A percentile compares a stretch with the other conserved stretches of the same genome.
These are phyloP conservation scores for Muscidifurax raptorellus DNA, from an alignment of 1,140 invertebrate genomes.

Conservation along the genomic window DNA sequence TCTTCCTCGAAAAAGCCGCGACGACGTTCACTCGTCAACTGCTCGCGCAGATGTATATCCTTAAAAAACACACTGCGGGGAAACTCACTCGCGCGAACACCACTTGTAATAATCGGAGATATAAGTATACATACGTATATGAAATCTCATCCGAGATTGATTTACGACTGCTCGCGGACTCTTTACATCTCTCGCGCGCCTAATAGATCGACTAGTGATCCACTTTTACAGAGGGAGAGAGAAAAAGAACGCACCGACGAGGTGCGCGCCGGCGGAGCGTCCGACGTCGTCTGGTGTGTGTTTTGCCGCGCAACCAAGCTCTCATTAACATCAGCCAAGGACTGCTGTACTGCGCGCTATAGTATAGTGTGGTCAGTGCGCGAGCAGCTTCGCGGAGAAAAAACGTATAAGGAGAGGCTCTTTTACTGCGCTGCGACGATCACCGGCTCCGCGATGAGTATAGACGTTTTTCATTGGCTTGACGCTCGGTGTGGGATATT, in stretches of 20 bases:
- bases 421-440: not conserved
- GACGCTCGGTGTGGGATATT: not conserved
- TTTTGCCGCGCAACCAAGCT: not conserved
- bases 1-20: not conserved
- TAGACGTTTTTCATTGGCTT: not conserved
- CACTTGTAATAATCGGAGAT: slow-evolving; percentile 4
- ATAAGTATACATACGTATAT: too few relatives aligned
- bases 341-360: slow-evolving; percentile 4
- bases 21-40: not conserved
- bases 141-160: not conserved
- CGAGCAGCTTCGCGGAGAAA: not conserved
- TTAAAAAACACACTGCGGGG: too few relatives aligned
- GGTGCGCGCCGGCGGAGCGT: too few relatives aligned
- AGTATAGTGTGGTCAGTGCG: not conserved
- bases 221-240: not conserved
- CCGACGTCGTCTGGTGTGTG: not conserved
- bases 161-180: not conserved
- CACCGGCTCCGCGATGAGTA: not conserved
- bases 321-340: slow-evolving; percentile 51
- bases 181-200: slow-evolving; percentile 6
- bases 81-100: not conserved
- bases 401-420: slow-evolving; percentile 42
- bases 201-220: slow-evolving; percentile 6
- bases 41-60: not conserved
- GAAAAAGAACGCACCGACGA: not conserved